Evolutionary conservation across 2,888 invertebrate species (phyloP), one percentile per base, ranked within the genome.

Genomic region (Siphlonurus alternatus): DNA sequence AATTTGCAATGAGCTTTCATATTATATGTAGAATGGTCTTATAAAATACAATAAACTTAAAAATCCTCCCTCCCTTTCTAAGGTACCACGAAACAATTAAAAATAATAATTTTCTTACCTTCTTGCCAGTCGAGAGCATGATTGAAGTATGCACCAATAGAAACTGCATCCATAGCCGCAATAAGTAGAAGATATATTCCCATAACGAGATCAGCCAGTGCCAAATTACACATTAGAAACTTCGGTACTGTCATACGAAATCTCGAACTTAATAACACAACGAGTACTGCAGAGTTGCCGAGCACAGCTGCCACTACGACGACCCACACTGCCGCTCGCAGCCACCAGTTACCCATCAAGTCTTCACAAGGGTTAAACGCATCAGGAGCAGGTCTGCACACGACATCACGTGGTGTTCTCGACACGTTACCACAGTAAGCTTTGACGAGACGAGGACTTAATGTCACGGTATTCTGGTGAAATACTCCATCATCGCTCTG

Each of bases 41-140:
- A n/a, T n/a, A n/a, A n/a, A n/a, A n/a, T n/a, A n/a, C n/a, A n/a
- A n/a, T n/a, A n/a, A n/a, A n/a, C n/a, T n/a, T n/a, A n/a, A n/a
- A n/a, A n/a, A n/a, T n/a, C n/a, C n/a, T n/a, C n/a, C n/a, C n/a
- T n/a, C n/a, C n/a, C n/a, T n/a, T n/a, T n/a, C n/a, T n/a, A n/a
- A n/a, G n/a, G n/a, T n/a, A n/a, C n/a, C n/a, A n/a, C n/a, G n/a
- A n/a, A n/a, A n/a, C n/a, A n/a, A n/a, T n/a, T n/a, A n/a, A n/a
- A n/a, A n/a, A n/a, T n/a, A n/a, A 59, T 2, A 20, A 24, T 25
- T 20, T 1, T 2, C 71, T 74, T 71, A 78, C 79, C 81, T 70
- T 81, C 79, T 74, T 86, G 86, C 86, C 86, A 86, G 70, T 81
- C 79, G 59, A 85, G 83, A 38, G 85, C 85, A 69, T 81, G 80